Evolutionary conservation across 2,113 vertebrate species (phyloP).

Genomic region (Lampris incognitus): DNA sequence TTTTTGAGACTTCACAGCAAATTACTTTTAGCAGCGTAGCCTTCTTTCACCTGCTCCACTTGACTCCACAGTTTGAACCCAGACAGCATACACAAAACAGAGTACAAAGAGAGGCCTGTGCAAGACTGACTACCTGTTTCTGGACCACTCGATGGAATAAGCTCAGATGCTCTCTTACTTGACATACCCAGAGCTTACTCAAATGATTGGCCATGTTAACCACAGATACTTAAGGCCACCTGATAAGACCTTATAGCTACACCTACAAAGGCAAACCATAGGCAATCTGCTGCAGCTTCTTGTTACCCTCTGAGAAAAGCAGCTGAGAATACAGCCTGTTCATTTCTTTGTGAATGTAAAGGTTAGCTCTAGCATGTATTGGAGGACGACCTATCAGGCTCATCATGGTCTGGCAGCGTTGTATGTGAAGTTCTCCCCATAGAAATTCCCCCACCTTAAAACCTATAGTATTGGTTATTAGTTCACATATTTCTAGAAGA

Average conservation of each 20-base stretch:
- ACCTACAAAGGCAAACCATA: constrained; percentile 26
- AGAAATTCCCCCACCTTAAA: constrained; percentile 22
- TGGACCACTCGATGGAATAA: constrained; percentile 19
- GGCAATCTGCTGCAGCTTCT: constrained; percentile 26
- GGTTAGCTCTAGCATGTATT: too few species aligned
- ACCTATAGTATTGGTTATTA: neutral
- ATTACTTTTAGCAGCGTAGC: constrained; percentile 33
- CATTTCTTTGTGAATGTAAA: too few species aligned
- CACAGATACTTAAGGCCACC: constrained; percentile 7
- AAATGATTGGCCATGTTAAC: too few species aligned
- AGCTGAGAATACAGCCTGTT: neutral
- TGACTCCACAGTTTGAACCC: neutral
- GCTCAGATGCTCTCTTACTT: neutral
- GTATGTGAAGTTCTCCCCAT: constrained; percentile 5
- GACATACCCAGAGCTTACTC: constrained; percentile 7
- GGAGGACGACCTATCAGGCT: neutral
- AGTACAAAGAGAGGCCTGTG: neutral
- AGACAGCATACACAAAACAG: constrained; percentile 19
- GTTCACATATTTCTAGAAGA: neutral
- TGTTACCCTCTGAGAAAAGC: constrained; percentile 27
- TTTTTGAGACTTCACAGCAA: constrained; percentile 33
- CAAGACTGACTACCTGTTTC: constrained; percentile 23
- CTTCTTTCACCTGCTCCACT: constrained; percentile 11
- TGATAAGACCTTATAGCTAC: constrained; percentile 13
- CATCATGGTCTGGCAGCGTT: neutral